These are phyloP conservation scores for Ormyrus pomaceus DNA, from an alignment of 2,888 invertebrate species.

Conservation along the genomic window DNA sequence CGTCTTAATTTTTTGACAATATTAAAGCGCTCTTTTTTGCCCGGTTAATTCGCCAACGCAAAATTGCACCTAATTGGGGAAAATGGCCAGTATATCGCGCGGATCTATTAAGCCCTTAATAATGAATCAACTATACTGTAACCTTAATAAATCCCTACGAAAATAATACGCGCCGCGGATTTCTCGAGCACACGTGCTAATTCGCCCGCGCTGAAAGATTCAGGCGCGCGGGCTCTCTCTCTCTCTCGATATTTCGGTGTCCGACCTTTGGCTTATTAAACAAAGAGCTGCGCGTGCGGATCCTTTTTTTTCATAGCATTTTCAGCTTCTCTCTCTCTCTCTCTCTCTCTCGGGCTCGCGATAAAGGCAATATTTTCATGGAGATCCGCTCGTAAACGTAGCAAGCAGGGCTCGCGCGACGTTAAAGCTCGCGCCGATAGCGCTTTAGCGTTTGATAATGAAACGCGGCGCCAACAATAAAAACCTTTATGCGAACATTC, in stretches of 20 bases:
- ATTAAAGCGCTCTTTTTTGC: background rate
- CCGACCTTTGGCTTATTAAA: conserved; percentile 10
- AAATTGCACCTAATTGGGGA: background rate
- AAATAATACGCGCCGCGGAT: too few species aligned
- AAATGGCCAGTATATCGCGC: conserved; percentile 2
- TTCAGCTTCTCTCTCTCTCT: too few species aligned
- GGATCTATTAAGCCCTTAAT: background rate
- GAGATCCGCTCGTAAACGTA: conserved; percentile 59
- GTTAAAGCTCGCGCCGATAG: conserved; percentile 50
- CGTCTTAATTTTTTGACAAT: conserved; percentile 8
- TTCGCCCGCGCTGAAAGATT: too few species aligned
- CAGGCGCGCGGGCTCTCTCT: too few species aligned
- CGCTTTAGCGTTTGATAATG: conserved; percentile 60
- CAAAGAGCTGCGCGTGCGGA: background rate
- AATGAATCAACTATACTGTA: background rate
- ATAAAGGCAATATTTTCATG: conserved; percentile 62
- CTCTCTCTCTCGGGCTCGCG: background rate
- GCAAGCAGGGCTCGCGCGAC: conserved; percentile 18
- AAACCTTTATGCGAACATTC: conserved; percentile 65
- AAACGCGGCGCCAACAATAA: conserved; percentile 63
- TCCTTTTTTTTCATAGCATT: background rate
- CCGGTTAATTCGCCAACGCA: too few species aligned
- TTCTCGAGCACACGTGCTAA: too few species aligned
- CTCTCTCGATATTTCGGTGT: too few species aligned
- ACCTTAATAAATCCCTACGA: too few species aligned